Percentiles rank a stretch among this genome's conserved stretches.
Conservation (phyloP, 2,797 vertebrate genomes). For the Pteropus rufus region DNA sequence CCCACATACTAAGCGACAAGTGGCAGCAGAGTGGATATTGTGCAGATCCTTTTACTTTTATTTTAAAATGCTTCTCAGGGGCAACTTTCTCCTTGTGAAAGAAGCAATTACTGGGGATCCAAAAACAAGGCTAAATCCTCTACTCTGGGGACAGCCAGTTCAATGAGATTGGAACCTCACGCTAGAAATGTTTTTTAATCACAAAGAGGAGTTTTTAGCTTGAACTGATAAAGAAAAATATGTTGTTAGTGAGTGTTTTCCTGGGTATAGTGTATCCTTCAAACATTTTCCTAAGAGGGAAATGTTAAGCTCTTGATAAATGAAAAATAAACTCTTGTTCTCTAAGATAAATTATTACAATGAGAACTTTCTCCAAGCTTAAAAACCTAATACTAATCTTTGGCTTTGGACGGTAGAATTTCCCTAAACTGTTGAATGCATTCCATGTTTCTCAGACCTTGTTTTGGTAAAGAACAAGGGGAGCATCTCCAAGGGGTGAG, state of each 20-base stretch:
- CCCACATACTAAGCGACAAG: not conserved
- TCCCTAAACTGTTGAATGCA: constrained; percentile 80
- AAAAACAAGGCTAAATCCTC: not conserved
- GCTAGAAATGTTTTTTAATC: constrained; percentile 33
- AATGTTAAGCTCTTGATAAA: constrained; percentile 71
- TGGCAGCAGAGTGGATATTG: not conserved
- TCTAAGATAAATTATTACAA: constrained; percentile 75
- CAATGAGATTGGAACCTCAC: not conserved
- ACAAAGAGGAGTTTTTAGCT: constrained; percentile 30
- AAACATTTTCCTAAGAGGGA: constrained; percentile 52
- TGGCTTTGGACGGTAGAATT: constrained; percentile 73
- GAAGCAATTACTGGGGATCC: not conserved
- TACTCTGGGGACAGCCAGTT: not conserved
- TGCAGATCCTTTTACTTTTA: not conserved
- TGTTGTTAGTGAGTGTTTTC: constrained; percentile 41
- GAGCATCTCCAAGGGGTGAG: constrained; percentile 80
- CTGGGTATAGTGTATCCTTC: constrained; percentile 31
- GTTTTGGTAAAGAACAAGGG: constrained; percentile 80
- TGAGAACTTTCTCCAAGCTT: constrained; percentile 80
- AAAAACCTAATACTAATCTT: constrained; percentile 79
- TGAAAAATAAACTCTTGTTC: constrained; percentile 76
- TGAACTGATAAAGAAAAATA: constrained; percentile 57
- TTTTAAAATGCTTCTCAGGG: constrained; percentile 7
- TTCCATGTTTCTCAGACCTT: constrained; percentile 77
- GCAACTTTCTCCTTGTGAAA: not conserved